phyloP scores from a whole-genome alignment of 1,140 invertebrate species.

The Chironomus tepperi region DNA sequence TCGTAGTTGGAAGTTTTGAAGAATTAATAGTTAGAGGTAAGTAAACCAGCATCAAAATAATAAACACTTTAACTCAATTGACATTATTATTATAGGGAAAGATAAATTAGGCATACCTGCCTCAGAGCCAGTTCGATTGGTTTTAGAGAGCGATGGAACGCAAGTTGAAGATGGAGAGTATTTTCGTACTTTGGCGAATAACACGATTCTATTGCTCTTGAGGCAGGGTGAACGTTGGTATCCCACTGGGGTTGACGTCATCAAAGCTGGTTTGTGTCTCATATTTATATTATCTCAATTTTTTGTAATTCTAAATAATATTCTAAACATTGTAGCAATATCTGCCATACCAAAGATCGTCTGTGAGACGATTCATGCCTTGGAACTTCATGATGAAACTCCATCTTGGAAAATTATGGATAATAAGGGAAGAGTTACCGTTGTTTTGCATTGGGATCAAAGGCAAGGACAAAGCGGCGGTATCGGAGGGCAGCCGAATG shows the following conservation, averaged over 20 bases:
- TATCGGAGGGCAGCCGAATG: slow-evolving; percentile 53
- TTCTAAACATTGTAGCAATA: slow-evolving; percentile 59
- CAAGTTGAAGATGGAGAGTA: slow-evolving; percentile 92
- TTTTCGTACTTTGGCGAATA: slow-evolving; percentile 81
- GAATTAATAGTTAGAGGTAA: slow-evolving; percentile 81
- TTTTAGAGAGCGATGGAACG: slow-evolving; percentile 88
- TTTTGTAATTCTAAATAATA: not conserved
- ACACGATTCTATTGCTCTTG: slow-evolving; percentile 81
- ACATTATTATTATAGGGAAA: slow-evolving; percentile 52
- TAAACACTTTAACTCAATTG: slow-evolving; percentile 23
- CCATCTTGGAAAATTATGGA: slow-evolving; percentile 96
- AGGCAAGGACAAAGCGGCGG: slow-evolving; percentile 50
- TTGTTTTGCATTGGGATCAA: slow-evolving; percentile 89
- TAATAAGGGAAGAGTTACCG: slow-evolving; percentile 87
- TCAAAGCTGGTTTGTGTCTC: slow-evolving; percentile 67
- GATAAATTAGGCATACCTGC: slow-evolving; percentile 80
- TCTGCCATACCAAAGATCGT: slow-evolving; percentile 92
- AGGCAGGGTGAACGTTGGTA: slow-evolving; percentile 83
- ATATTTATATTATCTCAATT: not conserved
- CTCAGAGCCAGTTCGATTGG: slow-evolving; percentile 73
- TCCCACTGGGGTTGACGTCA: slow-evolving; percentile 82
- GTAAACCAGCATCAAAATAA: not conserved
- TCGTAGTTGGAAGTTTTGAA: slow-evolving; percentile 84
- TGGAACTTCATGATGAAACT: slow-evolving; percentile 88
- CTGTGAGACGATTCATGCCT: slow-evolving; percentile 87